Percentiles rank a stretch among this genome's conserved stretches.
These are phyloP conservation scores for Callopanchax toddi DNA, from an alignment of 2,113 vertebrate genomes.

Conservation along the genomic window DNA sequence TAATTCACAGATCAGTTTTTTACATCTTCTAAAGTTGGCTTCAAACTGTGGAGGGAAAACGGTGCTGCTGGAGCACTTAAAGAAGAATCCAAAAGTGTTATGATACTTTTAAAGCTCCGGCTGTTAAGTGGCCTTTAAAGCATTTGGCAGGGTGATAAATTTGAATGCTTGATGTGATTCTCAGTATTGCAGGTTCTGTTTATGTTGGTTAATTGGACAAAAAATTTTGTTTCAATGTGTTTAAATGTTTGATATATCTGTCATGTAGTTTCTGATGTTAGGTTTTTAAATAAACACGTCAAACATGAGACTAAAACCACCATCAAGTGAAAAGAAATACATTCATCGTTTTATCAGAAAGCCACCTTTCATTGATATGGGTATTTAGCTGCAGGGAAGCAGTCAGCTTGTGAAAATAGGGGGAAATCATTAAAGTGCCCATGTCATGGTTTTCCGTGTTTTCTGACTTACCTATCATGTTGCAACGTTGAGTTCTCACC, in stretches of 20 bases:
- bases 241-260: not conserved
- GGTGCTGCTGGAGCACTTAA: slow-evolving; percentile 68
- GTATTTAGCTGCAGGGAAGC: too few relatives aligned
- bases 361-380: too few relatives aligned
- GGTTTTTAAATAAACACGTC: too few relatives aligned
- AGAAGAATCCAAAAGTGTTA: slow-evolving; percentile 59
- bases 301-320: too few relatives aligned
- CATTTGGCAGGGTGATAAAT: slow-evolving; percentile 38
- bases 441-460: too few relatives aligned
- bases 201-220: slow-evolving; percentile 9
- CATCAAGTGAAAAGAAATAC: too few relatives aligned
- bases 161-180: slow-evolving; percentile 36
- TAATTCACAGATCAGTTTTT: slow-evolving; percentile 71
- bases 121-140: slow-evolving; percentile 63
- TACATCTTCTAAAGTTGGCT: slow-evolving; percentile 63
- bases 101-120: slow-evolving; percentile 48
- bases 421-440: too few relatives aligned
- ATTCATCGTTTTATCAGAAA: too few relatives aligned
- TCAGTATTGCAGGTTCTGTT: slow-evolving; percentile 6
- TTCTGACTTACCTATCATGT: too few relatives aligned
- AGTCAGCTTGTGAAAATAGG: too few relatives aligned
- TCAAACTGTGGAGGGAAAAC: slow-evolving; percentile 45
- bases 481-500: too few relatives aligned
- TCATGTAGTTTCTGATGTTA: too few relatives aligned
- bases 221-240: not conserved